phyloP scores from a whole-genome alignment of 2,113 vertebrate species.

The Acinonyx jubatus region DNA sequence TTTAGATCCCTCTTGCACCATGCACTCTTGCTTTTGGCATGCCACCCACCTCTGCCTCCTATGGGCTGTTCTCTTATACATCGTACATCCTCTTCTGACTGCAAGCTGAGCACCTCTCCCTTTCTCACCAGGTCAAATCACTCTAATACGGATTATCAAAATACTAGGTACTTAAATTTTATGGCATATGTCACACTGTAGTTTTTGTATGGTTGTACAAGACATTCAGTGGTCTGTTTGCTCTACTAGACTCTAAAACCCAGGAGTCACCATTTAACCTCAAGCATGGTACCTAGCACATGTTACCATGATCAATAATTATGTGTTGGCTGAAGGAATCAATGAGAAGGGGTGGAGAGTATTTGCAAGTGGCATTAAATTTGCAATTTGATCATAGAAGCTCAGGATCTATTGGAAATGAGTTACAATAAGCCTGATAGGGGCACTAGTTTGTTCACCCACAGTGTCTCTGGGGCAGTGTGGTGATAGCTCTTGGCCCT shows the following conservation, averaged over 20 bases:
- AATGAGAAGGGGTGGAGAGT: background rate
- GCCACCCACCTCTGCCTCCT: background rate
- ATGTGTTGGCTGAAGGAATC: background rate
- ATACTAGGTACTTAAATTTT: background rate
- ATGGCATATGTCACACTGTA: background rate
- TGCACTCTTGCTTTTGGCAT: background rate
- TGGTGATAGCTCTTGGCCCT: background rate
- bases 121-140: background rate
- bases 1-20: background rate
- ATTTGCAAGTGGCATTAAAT: background rate
- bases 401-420: background rate
- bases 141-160: background rate
- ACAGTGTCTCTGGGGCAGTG: background rate
- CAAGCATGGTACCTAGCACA: background rate
- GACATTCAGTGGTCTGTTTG: background rate
- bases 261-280: background rate
- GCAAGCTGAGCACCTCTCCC: fast-evolving
- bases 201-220: background rate
- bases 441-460: background rate
- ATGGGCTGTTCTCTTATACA: background rate
- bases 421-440: background rate
- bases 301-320: background rate
- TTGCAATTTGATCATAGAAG: background rate
- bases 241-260: background rate
- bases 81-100: background rate